phyloP scores from a whole-genome alignment of 2,888 invertebrate species.

The Nasonia oneida region DNA sequence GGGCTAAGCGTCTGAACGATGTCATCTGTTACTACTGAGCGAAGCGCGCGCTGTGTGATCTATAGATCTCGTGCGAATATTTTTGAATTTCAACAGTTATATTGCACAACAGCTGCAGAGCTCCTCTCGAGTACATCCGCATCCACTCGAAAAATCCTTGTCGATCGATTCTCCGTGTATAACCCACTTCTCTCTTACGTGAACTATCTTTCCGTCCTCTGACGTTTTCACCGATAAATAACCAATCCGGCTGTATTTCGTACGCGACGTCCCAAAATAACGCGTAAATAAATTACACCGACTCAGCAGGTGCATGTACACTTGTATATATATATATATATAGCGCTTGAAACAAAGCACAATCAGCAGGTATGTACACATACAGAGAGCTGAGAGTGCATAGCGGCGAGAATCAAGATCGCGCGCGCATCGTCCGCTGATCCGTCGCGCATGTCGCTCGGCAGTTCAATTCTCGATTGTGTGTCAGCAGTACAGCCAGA shows the following conservation, averaged over 20 bases:
- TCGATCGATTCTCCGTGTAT: too few relatives aligned
- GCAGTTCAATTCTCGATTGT: slow-evolving; percentile 18
- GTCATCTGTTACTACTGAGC: slow-evolving; percentile 9
- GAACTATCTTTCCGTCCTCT: too few relatives aligned
- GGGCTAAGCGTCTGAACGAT: not conserved
- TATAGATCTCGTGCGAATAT: not conserved
- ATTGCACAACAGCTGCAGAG: not conserved
- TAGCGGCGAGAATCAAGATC: not conserved
- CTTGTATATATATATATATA: not conserved
- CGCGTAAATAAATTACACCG: not conserved
- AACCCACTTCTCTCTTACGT: too few relatives aligned
- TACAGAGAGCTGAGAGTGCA: too few relatives aligned
- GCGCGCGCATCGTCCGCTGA: slow-evolving; percentile 19
- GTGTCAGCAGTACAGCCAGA: not conserved
- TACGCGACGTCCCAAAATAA: too few relatives aligned
- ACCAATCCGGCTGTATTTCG: too few relatives aligned
- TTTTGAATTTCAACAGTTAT: not conserved
- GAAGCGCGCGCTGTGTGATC: not conserved
- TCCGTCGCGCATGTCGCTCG: slow-evolving; percentile 21
- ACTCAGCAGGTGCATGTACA: not conserved
- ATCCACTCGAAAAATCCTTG: too few relatives aligned
- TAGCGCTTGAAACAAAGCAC: not conserved
- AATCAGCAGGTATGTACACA: not conserved
- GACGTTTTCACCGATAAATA: too few relatives aligned
- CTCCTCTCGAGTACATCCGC: not conserved